Evolutionary conservation across 2,113 vertebrate genomes (phyloP), one percentile per base, ranked within the genome.

Genomic region (Tupaia tana): DNA sequence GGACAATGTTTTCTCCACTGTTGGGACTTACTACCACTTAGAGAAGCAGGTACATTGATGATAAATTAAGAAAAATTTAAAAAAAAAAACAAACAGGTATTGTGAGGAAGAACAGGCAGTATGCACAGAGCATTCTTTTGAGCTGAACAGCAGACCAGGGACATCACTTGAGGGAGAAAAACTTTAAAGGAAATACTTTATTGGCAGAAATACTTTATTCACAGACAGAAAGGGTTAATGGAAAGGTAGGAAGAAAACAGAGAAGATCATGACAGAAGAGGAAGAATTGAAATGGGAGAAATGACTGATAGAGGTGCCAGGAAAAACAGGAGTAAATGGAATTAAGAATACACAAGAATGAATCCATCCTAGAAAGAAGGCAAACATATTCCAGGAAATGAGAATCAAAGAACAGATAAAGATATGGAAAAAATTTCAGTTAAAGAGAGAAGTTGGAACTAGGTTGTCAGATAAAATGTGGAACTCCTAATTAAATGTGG

Each of bases 51-150:
- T 0, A 63, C 0, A 34, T 73, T 70, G 59, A 67, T 12, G 43
- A 43, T 43, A 43, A 43, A 58, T 4, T 74, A 86, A n/a, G n/a
- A n/a, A n/a, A n/a, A 95, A 91, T 84, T 56, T 67, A 80, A 86
- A 80, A 25, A 73, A 13, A 9, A 20, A 92, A 83, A 70, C 14
- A 84, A 2, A 13, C 43, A 43, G 43, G 9, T 54, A 29, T 13
- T 54, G 52, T n/a, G n/a, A 66, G 24, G 11, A 84, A 70, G 8
- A 58, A 80, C 69, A 91, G 64, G 6, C 12, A 71, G 3, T 63
- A 63, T 13, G 14, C 20, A 27, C 34, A 29, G 9, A 25, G 89
- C 27, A 24, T 75, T 91, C 20, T 90, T 91, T 70, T 80, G 6
- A 80, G 24, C 12, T 59, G 16, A 18, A 66, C 61, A 92, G 31